Evolutionary conservation across 1,140 invertebrate genomes (phyloP), one percentile per base, ranked within the genome.

Genomic region (Hycleus cichorii): DNA sequence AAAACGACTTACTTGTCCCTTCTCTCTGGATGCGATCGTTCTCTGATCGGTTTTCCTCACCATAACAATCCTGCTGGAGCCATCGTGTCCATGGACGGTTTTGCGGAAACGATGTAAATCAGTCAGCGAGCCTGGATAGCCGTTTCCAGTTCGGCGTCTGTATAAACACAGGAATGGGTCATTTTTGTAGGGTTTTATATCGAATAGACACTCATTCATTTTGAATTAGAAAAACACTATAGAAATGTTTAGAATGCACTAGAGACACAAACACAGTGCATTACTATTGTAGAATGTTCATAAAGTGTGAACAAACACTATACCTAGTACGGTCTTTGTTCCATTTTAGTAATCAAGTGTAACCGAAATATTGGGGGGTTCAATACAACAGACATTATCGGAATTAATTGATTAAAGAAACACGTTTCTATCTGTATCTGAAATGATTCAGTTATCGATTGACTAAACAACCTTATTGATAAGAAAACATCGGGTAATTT

Each of bases 11-110:
- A 75, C 73, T 66, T 74, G 64, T 61, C 74, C 74, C 38, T 69
- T 68, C 61, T 72, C 66, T 2, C 67, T 60, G 5, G 69, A 72
- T 26, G 72, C 71, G 62, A 81, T 81, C 0, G 80, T 81, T 57
- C 81, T 74, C 60, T 82, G 80, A 66, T 83, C 81, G 25, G 80
- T 82, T 73, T 83, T 83, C 50, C 81, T 75, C 4, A 82, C 81
- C 81, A 83, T 83, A 18, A 83, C 79, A 54, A 83, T 81, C 65
- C 81, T 71, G 58, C 80, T 81, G 44, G 78, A 66, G 47, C 78
- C 78, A 61, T 82, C 80, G 65, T 83, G 81, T 9, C 80, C 80
- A 65, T 82, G 80, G 65, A 78, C 77, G 24, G 78, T 80, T 52
- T 69, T 71, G 45, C 71, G 60, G 54, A 68, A 72, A n/a, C 71